phyloP scores from a whole-genome alignment of 2,113 vertebrate species.

The Clarias batrachus region DNA sequence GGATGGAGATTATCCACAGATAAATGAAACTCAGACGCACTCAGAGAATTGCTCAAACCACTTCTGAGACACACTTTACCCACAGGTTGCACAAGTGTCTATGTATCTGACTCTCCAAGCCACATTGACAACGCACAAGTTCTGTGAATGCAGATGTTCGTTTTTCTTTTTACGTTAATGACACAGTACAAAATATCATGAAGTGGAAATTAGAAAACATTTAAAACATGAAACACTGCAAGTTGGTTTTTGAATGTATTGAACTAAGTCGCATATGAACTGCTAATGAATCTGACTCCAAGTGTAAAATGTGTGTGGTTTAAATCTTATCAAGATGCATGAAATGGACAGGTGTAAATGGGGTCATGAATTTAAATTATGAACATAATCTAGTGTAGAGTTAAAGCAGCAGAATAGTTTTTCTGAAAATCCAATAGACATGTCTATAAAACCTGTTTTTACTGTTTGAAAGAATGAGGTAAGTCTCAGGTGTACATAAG shows the following conservation, averaged over 20 bases:
- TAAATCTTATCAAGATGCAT: neutral
- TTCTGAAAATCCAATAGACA: neutral
- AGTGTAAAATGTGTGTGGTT: neutral
- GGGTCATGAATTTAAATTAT: neutral
- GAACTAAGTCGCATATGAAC: neutral
- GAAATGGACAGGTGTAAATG: slow-evolving; percentile 1
- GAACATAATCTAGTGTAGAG: neutral
- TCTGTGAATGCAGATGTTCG: slow-evolving; percentile 25
- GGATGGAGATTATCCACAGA: neutral
- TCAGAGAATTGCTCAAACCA: neutral
- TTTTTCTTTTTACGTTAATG: neutral
- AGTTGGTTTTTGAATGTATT: neutral
- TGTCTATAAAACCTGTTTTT: neutral
- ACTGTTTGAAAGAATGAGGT: neutral
- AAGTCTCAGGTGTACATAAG: slow-evolving; percentile 4
- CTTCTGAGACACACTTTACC: neutral
- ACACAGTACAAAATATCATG: slow-evolving; percentile 10
- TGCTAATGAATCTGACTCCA: neutral
- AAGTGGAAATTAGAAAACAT: neutral
- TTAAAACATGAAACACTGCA: neutral
- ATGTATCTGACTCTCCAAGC: neutral
- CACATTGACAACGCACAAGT: slow-evolving; percentile 18
- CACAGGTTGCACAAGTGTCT: neutral
- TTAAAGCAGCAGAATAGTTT: neutral
- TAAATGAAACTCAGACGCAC: too few species aligned